These are phyloP conservation scores for Vipera latastei DNA, from an alignment of 2,797 vertebrate genomes.

Conservation along the genomic window DNA sequence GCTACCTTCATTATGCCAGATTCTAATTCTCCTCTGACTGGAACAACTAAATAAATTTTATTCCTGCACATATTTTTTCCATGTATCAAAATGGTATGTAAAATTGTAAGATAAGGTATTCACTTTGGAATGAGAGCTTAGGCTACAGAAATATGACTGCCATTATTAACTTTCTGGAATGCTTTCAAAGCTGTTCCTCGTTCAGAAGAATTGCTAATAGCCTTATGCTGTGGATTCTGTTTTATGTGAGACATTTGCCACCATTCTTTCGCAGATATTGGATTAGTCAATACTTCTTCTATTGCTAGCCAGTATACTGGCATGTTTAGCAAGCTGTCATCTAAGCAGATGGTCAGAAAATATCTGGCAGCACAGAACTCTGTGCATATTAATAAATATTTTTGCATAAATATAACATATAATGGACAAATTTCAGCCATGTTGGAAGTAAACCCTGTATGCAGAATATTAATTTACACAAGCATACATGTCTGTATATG, in stretches of 20 bases:
- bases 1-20: neutral
- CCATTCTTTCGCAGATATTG: constrained; percentile 42
- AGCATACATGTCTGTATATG: neutral
- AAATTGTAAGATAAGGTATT: neutral
- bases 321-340: constrained; percentile 48
- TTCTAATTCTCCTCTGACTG: neutral
- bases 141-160: neutral
- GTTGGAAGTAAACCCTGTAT: constrained; percentile 8
- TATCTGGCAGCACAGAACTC: constrained; percentile 56
- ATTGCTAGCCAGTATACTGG: constrained; percentile 39
- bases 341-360: constrained; percentile 56
- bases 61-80: neutral
- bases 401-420: constrained; percentile 32
- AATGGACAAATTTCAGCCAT: constrained; percentile 19
- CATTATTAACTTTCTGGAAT: neutral
- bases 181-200: neutral
- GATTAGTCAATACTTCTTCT: constrained; percentile 37
- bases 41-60: neutral
- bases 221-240: accelerated
- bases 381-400: constrained; percentile 56
- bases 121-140: neutral
- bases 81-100: neutral
- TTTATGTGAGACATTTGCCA: neutral
- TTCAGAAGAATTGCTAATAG: constrained; percentile 32
- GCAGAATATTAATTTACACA: neutral